Base-by-base conservation (phyloP, 2,888 invertebrate species). In the Quadroppia sp. region DNA sequence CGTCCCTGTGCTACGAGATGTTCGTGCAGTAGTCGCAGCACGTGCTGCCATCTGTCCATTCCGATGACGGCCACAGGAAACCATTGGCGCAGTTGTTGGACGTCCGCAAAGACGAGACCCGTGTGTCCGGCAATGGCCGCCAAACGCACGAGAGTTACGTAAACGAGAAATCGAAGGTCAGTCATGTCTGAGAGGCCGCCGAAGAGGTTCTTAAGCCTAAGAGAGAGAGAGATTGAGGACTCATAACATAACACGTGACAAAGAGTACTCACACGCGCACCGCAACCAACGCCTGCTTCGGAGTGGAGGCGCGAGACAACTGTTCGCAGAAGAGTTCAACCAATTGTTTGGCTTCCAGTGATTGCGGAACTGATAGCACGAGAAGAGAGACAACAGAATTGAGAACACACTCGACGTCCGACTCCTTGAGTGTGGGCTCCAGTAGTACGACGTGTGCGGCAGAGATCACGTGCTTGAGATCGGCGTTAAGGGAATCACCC, bases 311-410 rank as follows among this genome's bases (percentile, higher is more conserved):
- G 84, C 94, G 94, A 36, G 90, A 89, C 77, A 96, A 86, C 83
- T 94, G 92, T 82, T 96, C 94, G 83, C 94, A 94, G 81, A 96
- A 94, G 56, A 92, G 90, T 77, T 92, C 82, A 78, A 96, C 90
- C 78, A 95, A 88, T 81, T 91, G 91, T 82, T 94, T 92, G 30
- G 91, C 91, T 77, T 92, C 87, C 80, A 93, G 92, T 76, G 89
- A 61, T 15, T 56, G 45, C 1, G 93, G 91, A 79, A 95, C 90
- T 88, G 82, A 78, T 20, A 96, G 91, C 87, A 97, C 89, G 78
- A 98, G 91, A 17, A 73, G 67, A 7, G 96, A 96, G 3, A 96
- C 94, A 83, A 98, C 94, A 82, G 96, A 94, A 84, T 96, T 96
- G 15, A 98, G 86, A 72, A 95, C 90, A 79, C 90, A 90, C 86